Conservation (phyloP, 2,113 vertebrate species). For the Ammodytes marinus region DNA sequence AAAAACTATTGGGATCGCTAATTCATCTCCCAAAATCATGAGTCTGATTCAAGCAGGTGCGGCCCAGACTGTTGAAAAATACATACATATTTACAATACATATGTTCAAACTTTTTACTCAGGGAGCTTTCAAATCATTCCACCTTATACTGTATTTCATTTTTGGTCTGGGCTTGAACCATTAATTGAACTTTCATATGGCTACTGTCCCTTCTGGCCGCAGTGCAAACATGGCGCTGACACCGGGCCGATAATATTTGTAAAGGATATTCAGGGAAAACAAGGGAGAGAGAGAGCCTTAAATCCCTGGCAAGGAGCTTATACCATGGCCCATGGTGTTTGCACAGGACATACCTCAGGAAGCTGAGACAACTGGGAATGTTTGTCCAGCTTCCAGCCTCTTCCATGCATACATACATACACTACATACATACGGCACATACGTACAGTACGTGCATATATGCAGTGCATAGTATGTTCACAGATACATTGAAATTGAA, state of each 20-base stretch:
- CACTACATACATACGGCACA: constrained; percentile 54
- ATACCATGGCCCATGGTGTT: constrained; percentile 81
- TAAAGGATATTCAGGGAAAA: constrained; percentile 77
- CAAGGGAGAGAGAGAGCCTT: constrained; percentile 70
- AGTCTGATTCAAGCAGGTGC: constrained; percentile 10
- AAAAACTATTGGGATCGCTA: not conserved
- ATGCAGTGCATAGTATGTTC: constrained; percentile 20
- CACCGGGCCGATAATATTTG: constrained; percentile 76
- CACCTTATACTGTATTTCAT: not conserved
- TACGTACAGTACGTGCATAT: constrained; percentile 45
- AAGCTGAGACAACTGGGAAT: constrained; percentile 86
- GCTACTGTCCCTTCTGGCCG: constrained; percentile 39
- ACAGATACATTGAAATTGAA: constrained; percentile 19
- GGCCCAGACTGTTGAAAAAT: constrained; percentile 6
- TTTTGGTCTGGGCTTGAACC: constrained; percentile 29
- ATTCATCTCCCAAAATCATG: constrained; percentile 9
- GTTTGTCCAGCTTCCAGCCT: constrained; percentile 82
- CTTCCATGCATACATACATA: constrained; percentile 68
- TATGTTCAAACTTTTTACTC: constrained; percentile 3
- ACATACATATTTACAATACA: not conserved
- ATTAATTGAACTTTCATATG: constrained; percentile 49
- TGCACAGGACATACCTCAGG: constrained; percentile 86
- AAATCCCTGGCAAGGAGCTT: constrained; percentile 77
- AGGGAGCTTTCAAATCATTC: not conserved
- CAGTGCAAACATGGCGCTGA: constrained; percentile 61